A percentile compares a stretch with the other conserved stretches of the same genome.
These are phyloP conservation scores for Caenorhabditis afra DNA, from an alignment of 2,888 invertebrate species.

Conservation along the genomic window DNA sequence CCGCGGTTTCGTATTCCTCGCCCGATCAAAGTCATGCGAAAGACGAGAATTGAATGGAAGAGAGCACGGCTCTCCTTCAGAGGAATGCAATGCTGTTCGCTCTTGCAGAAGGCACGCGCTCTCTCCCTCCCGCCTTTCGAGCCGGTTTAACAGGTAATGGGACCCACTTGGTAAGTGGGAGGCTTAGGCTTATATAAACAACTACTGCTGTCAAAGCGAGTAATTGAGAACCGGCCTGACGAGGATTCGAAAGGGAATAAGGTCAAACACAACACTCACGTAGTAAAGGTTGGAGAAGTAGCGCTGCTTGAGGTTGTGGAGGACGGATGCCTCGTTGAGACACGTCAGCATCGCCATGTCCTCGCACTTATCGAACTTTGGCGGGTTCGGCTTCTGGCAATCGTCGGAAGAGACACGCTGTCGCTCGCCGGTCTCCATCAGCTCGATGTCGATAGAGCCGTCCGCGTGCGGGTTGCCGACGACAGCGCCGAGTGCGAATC, in stretches of 20 bases:
- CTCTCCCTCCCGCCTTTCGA: not conserved
- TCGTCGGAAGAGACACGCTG: constrained; percentile 85
- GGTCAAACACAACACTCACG: constrained; percentile 86
- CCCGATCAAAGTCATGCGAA: constrained; percentile 13
- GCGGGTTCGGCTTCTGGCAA: constrained; percentile 90
- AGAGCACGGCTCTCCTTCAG: not conserved
- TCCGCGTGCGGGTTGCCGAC: constrained; percentile 93
- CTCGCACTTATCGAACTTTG: constrained; percentile 99
- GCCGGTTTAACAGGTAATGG: constrained; percentile 9
- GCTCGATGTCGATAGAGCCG: constrained; percentile 89
- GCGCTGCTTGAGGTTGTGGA: constrained; percentile 99
- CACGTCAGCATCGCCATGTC: constrained; percentile 99
- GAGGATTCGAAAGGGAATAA: constrained; percentile 6
- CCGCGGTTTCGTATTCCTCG: constrained; percentile 20
- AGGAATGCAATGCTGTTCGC: not conserved
- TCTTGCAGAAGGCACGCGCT: not conserved
- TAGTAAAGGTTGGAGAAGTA: constrained; percentile 99
- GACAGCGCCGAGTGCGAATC: constrained; percentile 94
- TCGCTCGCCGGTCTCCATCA: constrained; percentile 89
- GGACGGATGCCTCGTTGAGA: constrained; percentile 98
- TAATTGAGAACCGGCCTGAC: constrained; percentile 22
- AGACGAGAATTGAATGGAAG: not conserved
- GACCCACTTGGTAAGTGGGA: not conserved
- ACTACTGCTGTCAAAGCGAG: constrained; percentile 1
- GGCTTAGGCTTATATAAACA: constrained; percentile 39